Base-by-base conservation (phyloP, 1,140 invertebrate species). In the Trichonephila clavipes region DNA sequence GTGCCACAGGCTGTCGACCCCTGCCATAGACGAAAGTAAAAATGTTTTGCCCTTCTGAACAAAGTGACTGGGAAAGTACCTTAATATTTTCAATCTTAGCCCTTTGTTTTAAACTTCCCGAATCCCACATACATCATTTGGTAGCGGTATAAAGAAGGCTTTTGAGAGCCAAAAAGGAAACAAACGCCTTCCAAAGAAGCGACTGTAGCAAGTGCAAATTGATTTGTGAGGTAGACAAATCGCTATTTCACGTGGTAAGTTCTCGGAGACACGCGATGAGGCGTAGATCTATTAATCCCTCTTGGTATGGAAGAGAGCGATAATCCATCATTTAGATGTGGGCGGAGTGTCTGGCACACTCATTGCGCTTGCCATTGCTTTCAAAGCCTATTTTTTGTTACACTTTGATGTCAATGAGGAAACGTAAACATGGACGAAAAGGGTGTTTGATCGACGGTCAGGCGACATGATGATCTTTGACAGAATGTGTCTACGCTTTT, bases 271-370 rank as follows among this genome's bases (percentile, higher is more conserved):
- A 89, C 88, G 64, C 88, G 66, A 89, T 77, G 69, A 89, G 88
- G 88, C 64, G 88, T 89, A 62, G 66, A 89, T 72, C 40, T 89
- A 89, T 72, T 77, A 89, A 89, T 89, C 34, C 69, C 64, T 89
- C n/a, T 89, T 82, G 77, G 66, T 89, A 28, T 59, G 40, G n/a
- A 66, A 77, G 44, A 72, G 16, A 77, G 40, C 69, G 8, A 89
- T 72, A 89, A 89, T 89, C 88, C 88, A 89, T 89, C 88, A 89
- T 89, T 89, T 89, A 77, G 18, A 88, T 34, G 69, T 89, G 88
- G 88, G 88, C 44, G 88, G 66, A 77, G 88, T 77, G 40, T 89
- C 69, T 88, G 40, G 24, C 19, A 21, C 21, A 64, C 21, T 69
- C 66, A 69, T 69, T 69, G 19, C 19, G 4, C 72, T 66, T 89